Evolutionary conservation across 2,797 vertebrate species (phyloP).

Genomic region (Poecilia wingei): DNA sequence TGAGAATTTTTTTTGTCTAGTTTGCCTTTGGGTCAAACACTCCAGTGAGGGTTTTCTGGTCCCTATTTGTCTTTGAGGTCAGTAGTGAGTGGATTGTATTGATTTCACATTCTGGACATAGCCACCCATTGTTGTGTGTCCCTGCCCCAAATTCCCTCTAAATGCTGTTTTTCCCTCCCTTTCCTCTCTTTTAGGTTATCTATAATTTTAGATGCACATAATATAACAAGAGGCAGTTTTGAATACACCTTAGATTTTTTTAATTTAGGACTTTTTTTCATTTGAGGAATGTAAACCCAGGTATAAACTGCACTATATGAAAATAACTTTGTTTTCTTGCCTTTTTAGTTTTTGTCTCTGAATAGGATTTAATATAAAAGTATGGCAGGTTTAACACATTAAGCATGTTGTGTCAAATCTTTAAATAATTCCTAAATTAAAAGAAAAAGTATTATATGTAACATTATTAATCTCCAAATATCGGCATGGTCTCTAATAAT

Average conservation of each 20-base stretch:
- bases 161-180: not conserved
- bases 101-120: conserved; percentile 45
- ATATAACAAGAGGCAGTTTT: not conserved
- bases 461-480: not conserved
- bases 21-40: conserved; percentile 18
- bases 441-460: not conserved
- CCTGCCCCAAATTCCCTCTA: conserved; percentile 19
- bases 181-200: not conserved
- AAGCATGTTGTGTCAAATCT: not conserved
- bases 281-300: not conserved
- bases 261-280: not conserved
- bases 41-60: conserved; percentile 22
- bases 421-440: not conserved
- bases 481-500: not conserved
- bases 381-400: not conserved
- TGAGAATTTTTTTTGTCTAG: conserved; percentile 1
- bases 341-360: not conserved
- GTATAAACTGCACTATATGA: not conserved
- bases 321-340: not conserved
- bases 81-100: conserved; percentile 39
- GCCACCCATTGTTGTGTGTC: conserved; percentile 32
- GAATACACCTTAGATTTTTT: not conserved
- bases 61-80: conserved; percentile 42
- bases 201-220: not conserved
- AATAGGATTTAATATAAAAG: not conserved